Percentiles rank a stretch among this genome's conserved stretches.
Evolutionary conservation across 2,888 invertebrate genomes (phyloP).

Genomic region (Malthinus flaveolus): DNA sequence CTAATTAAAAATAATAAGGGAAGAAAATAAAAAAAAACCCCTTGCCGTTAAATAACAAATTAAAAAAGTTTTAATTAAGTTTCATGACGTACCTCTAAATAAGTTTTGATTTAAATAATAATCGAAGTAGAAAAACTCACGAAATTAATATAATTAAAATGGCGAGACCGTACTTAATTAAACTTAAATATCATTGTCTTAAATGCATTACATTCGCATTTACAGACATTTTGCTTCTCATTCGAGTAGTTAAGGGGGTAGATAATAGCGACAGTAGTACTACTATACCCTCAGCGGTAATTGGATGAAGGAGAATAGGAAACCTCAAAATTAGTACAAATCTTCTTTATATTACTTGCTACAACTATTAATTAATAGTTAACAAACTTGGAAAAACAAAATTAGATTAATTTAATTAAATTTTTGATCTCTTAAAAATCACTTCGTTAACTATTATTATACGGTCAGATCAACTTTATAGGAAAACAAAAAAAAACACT

Average conservation of each 20-base stretch:
- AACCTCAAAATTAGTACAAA: constrained; percentile 44
- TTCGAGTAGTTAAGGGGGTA: constrained; percentile 49
- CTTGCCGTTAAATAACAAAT: no score
- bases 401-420: background rate
- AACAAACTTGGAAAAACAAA: background rate
- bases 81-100: no score
- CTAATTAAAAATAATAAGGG: no score
- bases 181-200: constrained; percentile 20
- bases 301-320: constrained; percentile 49
- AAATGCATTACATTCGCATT: constrained; percentile 29
- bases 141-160: constrained; percentile 5
- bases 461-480: no score
- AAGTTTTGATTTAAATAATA: no score
- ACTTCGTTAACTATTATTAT: no score
- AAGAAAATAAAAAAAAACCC: no score
- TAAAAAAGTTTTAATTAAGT: no score
- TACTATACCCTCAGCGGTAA: constrained; percentile 47
- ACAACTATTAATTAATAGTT: constrained; percentile 24
- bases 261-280: constrained; percentile 48
- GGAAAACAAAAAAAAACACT: no score
- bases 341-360: constrained; percentile 32
- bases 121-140: no score
- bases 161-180: constrained; percentile 10
- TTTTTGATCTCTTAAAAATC: no score
- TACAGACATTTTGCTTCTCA: constrained; percentile 43